Evolutionary conservation across 2,888 invertebrate genomes (phyloP).

Genomic region (Leptogaster cylindrica): DNA sequence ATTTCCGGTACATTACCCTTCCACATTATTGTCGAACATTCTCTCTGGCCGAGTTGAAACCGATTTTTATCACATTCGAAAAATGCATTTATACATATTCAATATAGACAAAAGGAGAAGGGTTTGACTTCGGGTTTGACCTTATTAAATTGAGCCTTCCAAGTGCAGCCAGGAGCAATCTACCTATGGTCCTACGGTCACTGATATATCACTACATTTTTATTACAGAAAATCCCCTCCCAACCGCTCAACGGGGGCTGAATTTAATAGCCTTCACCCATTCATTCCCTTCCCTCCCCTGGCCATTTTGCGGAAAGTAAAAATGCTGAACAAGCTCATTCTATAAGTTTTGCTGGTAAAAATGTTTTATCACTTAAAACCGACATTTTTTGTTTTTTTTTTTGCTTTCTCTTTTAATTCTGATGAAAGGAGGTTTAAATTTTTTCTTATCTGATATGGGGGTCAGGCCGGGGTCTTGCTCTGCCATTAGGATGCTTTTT

Average conservation of each 20-base stretch:
- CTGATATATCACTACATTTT: too few relatives aligned
- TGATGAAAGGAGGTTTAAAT: slow-evolving; percentile 39
- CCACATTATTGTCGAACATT: too few relatives aligned
- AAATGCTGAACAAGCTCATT: slow-evolving; percentile 34
- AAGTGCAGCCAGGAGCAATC: too few relatives aligned
- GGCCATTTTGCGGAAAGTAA: slow-evolving; percentile 4
- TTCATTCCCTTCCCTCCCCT: too few relatives aligned
- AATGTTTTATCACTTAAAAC: slow-evolving; percentile 26
- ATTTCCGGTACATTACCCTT: too few relatives aligned
- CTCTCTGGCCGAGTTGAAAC: too few relatives aligned
- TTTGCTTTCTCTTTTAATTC: slow-evolving; percentile 31
- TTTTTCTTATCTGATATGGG: slow-evolving; percentile 34
- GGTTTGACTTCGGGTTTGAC: too few relatives aligned
- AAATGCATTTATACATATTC: too few relatives aligned
- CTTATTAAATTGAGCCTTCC: too few relatives aligned
- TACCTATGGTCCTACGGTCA: too few relatives aligned
- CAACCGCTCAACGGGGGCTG: not conserved
- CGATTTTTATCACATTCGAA: too few relatives aligned
- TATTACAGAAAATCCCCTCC: not conserved
- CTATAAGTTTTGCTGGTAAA: slow-evolving; percentile 22
- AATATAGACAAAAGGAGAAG: too few relatives aligned
- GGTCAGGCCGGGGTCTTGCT: slow-evolving; percentile 23
- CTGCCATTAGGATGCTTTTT: not conserved
- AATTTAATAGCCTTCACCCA: slow-evolving; percentile 32
- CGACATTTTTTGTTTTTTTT: slow-evolving; percentile 6